phyloP scores from a whole-genome alignment of 1,140 invertebrate genomes.

The Grapholita molesta region DNA sequence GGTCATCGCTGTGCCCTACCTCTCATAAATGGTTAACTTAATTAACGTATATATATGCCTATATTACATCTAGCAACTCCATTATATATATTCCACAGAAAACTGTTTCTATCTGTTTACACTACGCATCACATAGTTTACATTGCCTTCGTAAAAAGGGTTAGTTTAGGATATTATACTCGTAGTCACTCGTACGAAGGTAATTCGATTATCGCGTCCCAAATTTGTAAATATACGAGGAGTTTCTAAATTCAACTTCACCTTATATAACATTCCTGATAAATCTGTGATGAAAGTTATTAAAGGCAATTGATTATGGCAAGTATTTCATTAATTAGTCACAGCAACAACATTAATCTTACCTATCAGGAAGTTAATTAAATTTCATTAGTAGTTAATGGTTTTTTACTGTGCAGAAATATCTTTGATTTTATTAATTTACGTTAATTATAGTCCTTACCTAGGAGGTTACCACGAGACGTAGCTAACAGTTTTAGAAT shows the following conservation, averaged over 20 bases:
- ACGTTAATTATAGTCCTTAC: too few relatives aligned
- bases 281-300: not conserved
- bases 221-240: conserved; percentile 6
- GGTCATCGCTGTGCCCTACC: too few relatives aligned
- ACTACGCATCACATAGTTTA: not conserved
- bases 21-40: too few relatives aligned
- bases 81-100: not conserved
- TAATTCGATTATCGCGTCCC: conserved; percentile 7
- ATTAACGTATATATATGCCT: too few relatives aligned
- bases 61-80: too few relatives aligned
- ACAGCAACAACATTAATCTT: not conserved
- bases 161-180: not conserved
- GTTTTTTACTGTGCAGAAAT: too few relatives aligned
- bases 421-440: too few relatives aligned
- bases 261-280: not conserved
- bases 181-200: not conserved
- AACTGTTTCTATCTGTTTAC: not conserved
- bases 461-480: too few relatives aligned
- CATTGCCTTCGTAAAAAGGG: not conserved
- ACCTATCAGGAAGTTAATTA: not conserved
- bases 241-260: not conserved
- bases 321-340: not conserved
- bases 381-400: too few relatives aligned
- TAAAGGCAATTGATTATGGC: not conserved
- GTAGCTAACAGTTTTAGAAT: too few relatives aligned